Conservation (phyloP, 2,797 vertebrate species). For the Enteromius mattozi region DNA sequence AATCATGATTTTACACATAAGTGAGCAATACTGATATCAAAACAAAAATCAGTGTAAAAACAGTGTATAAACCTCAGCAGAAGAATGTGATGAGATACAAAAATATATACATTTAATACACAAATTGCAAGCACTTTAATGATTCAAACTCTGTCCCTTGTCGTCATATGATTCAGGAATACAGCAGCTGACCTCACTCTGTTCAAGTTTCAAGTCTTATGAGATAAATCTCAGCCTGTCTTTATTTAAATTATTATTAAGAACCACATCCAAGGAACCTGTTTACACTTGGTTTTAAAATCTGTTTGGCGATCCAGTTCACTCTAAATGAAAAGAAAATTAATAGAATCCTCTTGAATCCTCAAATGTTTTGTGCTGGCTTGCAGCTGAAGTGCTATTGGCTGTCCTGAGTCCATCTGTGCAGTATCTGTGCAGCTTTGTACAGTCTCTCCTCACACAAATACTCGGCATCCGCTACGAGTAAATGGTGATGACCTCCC, state of each 20-base stretch:
- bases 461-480: constrained; percentile 75
- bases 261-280: background rate
- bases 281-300: background rate
- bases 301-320: background rate
- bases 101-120: background rate
- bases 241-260: constrained; percentile 6
- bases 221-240: background rate
- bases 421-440: background rate
- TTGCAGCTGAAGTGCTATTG: constrained; percentile 21
- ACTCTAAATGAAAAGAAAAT: background rate
- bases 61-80: constrained; percentile 3
- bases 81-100: background rate
- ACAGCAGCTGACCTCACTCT: background rate
- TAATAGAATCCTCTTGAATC: background rate
- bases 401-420: constrained; percentile 10
- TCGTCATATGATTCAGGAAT: background rate
- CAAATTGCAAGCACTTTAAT: constrained; percentile 25
- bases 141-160: constrained; percentile 17
- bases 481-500: constrained; percentile 97
- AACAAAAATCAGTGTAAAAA: background rate
- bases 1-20: background rate
- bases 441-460: background rate
- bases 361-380: constrained; percentile 7
- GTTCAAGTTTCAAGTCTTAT: constrained; percentile 6
- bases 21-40: constrained; percentile 21